Conservation (phyloP, 2,797 vertebrate genomes). For the Poeciliopsis presidionis region DNA sequence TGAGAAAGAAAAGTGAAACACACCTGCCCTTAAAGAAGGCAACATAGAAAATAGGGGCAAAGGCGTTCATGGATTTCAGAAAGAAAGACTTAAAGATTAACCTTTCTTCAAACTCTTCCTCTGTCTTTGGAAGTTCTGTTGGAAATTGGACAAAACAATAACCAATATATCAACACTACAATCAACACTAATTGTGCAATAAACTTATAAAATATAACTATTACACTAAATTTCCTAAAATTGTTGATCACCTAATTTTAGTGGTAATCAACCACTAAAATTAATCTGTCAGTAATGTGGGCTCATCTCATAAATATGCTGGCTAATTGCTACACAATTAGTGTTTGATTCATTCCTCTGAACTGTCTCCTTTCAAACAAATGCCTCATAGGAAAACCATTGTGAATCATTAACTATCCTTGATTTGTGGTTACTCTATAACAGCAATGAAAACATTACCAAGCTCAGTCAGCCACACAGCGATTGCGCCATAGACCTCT, state of each 20-base stretch:
- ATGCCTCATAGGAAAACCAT: background rate
- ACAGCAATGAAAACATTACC: constrained; percentile 74
- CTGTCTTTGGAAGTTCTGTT: constrained; percentile 95
- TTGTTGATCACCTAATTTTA: background rate
- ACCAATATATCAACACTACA: background rate
- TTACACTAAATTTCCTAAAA: background rate
- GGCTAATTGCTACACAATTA: background rate
- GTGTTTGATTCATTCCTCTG: background rate
- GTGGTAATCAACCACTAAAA: too few relatives aligned
- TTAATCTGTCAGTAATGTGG: too few relatives aligned
- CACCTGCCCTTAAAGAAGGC: constrained; percentile 99
- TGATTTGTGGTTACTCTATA: background rate
- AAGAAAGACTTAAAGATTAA: constrained; percentile 96
- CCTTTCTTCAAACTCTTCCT: constrained; percentile 92
- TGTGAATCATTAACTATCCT: background rate
- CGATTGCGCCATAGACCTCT: constrained; percentile 94
- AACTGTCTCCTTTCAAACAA: background rate
- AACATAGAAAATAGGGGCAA: constrained; percentile 98
- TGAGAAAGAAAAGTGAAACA: background rate
- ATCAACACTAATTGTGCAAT: background rate
- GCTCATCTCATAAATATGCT: background rate
- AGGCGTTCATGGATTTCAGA: constrained; percentile 97
- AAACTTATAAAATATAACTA: background rate
- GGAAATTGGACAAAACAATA: constrained; percentile 10
- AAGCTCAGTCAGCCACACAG: constrained; percentile 95